Conservation (phyloP, 2,888 invertebrate species). For the Phaedon cochleariae region DNA sequence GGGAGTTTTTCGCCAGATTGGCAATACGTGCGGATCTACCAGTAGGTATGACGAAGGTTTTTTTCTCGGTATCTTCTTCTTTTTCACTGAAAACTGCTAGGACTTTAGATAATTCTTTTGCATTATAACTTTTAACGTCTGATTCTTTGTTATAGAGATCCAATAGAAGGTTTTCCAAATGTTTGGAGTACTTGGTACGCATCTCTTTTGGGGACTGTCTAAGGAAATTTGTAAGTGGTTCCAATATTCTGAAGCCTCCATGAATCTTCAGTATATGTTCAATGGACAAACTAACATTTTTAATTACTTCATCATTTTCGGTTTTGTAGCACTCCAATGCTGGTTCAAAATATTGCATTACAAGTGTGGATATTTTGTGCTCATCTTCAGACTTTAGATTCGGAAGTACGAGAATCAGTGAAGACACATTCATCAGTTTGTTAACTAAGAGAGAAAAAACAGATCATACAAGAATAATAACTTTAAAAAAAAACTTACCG, state of each 20-base stretch:
- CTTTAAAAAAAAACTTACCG: conserved; percentile 33
- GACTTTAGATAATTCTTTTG: conserved; percentile 35
- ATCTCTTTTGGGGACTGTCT: conserved; percentile 32
- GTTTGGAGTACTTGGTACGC: conserved; percentile 35
- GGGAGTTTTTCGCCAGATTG: conserved; percentile 39
- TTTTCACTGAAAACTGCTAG: conserved; percentile 29
- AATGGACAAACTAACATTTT: conserved; percentile 43
- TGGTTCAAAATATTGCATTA: conserved; percentile 39
- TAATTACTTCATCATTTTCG: conserved; percentile 37
- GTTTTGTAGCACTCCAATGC: conserved; percentile 33
- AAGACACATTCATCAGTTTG: conserved; percentile 38
- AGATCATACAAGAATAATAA: not conserved
- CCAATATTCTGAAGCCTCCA: conserved; percentile 39
- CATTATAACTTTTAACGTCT: conserved; percentile 25
- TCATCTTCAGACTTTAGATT: conserved; percentile 36
- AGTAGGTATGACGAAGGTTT: conserved; percentile 30
- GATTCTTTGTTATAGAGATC: conserved; percentile 38
- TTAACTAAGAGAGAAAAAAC: conserved; percentile 36
- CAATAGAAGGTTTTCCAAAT: conserved; percentile 29
- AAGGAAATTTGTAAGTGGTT: conserved; percentile 29
- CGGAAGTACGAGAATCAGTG: conserved; percentile 35
- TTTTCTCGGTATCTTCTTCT: conserved; percentile 30
- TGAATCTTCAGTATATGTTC: conserved; percentile 43
- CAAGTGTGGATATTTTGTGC: conserved; percentile 33
- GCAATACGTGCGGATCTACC: conserved; percentile 47